A percentile compares a stretch with the other conserved stretches of the same genome.
Evolutionary conservation across 1,140 invertebrate genomes (phyloP).

Genomic region (Camponotus floridanus): DNA sequence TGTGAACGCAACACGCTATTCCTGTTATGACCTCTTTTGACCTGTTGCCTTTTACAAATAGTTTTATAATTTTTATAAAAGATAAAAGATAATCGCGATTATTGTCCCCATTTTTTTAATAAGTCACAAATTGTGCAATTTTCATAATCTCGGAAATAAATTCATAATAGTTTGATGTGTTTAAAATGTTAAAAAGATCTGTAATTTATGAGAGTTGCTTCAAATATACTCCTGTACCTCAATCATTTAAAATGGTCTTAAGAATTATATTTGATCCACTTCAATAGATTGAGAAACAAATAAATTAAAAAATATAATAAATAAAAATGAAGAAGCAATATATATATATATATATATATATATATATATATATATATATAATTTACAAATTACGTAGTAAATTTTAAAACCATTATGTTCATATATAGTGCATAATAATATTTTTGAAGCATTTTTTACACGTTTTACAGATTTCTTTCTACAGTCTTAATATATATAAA

Average conservation of each 20-base stretch:
- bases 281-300: background rate
- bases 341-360: background rate
- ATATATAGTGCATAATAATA: background rate
- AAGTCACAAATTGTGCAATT: background rate
- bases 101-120: background rate
- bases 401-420: background rate
- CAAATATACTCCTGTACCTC: background rate
- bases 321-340: background rate
- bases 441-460: background rate
- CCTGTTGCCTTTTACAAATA: too few species aligned
- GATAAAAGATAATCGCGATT: background rate
- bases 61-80: background rate
- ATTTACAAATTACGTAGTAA: background rate
- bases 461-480: background rate
- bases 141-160: background rate
- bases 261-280: conserved; percentile 23
- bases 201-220: background rate
- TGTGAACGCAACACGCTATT: background rate
- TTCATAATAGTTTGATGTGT: background rate
- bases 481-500: too few species aligned
- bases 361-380: background rate
- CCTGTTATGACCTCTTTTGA: too few species aligned
- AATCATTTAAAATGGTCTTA: background rate
- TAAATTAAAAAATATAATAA: background rate
- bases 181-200: background rate